phyloP scores from a whole-genome alignment of 2,888 invertebrate species.

The Hipparchia semele region DNA sequence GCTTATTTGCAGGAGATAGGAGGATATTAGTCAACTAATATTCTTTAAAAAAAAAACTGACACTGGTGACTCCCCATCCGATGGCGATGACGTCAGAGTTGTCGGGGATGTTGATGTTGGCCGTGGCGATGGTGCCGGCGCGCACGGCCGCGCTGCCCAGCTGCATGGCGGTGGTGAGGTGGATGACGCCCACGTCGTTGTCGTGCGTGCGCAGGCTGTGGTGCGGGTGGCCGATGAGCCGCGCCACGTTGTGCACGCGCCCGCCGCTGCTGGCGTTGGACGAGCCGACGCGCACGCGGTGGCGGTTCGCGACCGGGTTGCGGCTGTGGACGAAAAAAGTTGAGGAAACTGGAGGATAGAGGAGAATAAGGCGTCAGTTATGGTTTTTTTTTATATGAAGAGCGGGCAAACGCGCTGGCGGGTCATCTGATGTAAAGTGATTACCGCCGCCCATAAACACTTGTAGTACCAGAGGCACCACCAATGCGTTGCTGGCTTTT shows the following conservation, averaged over 20 bases:
- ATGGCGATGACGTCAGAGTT: background rate
- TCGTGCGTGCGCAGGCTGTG: conserved; percentile 4
- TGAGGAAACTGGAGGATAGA: no score
- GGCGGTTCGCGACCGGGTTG: background rate
- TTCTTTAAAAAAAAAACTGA: background rate
- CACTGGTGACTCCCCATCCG: background rate
- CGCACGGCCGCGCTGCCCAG: background rate
- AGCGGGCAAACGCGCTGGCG: no score
- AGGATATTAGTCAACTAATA: no score
- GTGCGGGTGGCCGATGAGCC: conserved; percentile 1
- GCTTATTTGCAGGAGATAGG: no score
- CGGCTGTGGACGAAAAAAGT: background rate
- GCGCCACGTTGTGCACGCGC: conserved; percentile 2
- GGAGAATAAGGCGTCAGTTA: no score
- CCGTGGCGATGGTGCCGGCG: background rate
- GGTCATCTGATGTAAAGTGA: no score
- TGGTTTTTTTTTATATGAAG: no score
- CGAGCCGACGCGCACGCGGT: background rate
- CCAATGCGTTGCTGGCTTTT: no score
- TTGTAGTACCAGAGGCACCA: no score
- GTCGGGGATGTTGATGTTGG: conserved; percentile 6
- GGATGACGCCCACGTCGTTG: conserved; percentile 8
- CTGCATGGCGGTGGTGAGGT: background rate
- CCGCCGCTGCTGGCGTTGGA: background rate
- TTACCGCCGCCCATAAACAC: no score